Conservation (phyloP, 2,888 invertebrate genomes). For the Dexiosoma caninum region DNA sequence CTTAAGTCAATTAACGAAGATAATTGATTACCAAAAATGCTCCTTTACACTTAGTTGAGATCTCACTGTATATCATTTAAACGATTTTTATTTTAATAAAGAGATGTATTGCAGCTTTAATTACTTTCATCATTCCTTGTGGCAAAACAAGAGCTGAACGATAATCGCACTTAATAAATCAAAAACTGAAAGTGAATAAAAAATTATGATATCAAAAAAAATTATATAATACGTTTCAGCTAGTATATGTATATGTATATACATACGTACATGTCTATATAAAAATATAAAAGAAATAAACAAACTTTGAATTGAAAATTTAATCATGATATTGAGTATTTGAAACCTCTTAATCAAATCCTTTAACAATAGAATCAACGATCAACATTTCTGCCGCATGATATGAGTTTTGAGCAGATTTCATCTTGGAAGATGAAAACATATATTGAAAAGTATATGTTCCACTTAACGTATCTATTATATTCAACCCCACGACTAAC, state of each 20-base stretch:
- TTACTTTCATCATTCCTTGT: not conserved
- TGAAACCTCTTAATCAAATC: not conserved
- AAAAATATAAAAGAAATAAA: not conserved
- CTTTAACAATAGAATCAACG: not conserved
- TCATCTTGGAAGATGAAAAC: not conserved
- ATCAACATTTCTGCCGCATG: not conserved
- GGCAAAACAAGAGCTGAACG: not conserved
- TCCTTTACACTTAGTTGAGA: too few species aligned
- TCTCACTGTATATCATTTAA: too few species aligned
- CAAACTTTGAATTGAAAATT: not conserved
- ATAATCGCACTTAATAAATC: not conserved
- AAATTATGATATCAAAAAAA: not conserved
- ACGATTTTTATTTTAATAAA: too few species aligned
- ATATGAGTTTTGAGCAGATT: conserved; percentile 11
- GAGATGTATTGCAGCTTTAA: not conserved
- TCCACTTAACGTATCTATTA: conserved; percentile 31
- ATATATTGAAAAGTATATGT: conserved; percentile 8
- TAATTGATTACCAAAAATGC: too few species aligned
- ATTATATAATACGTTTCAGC: not conserved
- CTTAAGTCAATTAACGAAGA: too few species aligned
- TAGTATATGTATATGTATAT: too few species aligned
- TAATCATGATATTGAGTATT: conserved; percentile 29
- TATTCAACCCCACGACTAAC: conserved; percentile 18
- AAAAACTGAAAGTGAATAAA: not conserved
- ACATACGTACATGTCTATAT: too few species aligned